Evolutionary conservation across 30 jellyfish, hydroid and myxozoan genomes (phyloP).

Genomic region (Catostylus mosaicus): DNA sequence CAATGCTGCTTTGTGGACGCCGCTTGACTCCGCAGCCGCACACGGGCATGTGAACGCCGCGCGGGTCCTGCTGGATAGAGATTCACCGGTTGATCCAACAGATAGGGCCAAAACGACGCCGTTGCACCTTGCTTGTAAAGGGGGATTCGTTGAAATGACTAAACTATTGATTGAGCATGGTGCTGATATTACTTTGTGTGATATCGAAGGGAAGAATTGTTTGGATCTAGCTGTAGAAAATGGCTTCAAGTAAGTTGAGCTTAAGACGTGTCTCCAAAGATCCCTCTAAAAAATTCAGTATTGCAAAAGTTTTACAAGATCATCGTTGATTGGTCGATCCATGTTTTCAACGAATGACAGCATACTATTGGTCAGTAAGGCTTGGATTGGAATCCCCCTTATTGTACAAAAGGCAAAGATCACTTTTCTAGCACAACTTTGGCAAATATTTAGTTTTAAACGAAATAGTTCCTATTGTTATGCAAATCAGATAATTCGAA

Average conservation of each 20-base stretch:
- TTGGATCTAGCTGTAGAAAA: conserved; percentile 83
- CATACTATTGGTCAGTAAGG: too few species aligned
- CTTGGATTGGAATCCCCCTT: too few species aligned
- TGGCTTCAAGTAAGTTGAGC: conserved; percentile 66
- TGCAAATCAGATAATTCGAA: too few species aligned
- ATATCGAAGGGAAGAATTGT: conserved; percentile 81
- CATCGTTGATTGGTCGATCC: too few species aligned
- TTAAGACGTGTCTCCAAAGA: too few species aligned
- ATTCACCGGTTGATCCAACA: conserved; percentile 48
- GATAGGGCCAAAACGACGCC: conserved; percentile 67
- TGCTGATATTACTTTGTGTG: conserved; percentile 63
- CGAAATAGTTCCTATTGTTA: too few species aligned
- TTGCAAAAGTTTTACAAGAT: too few species aligned
- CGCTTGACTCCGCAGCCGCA: conserved; percentile 90
- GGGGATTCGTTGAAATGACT: conserved; percentile 63
- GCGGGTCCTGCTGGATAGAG: conserved; percentile 56
- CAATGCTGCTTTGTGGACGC: conserved; percentile 79
- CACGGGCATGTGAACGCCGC: conserved; percentile 63
- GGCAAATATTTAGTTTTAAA: too few species aligned
- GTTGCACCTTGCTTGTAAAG: conserved; percentile 77
- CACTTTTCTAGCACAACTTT: too few species aligned
- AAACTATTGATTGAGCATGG: conserved; percentile 56
- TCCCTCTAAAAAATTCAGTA: too few species aligned
- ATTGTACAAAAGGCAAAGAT: too few species aligned
- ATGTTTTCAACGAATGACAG: too few species aligned